Base-by-base conservation (phyloP, 1,140 invertebrate genomes). In the Musca domestica region DNA sequence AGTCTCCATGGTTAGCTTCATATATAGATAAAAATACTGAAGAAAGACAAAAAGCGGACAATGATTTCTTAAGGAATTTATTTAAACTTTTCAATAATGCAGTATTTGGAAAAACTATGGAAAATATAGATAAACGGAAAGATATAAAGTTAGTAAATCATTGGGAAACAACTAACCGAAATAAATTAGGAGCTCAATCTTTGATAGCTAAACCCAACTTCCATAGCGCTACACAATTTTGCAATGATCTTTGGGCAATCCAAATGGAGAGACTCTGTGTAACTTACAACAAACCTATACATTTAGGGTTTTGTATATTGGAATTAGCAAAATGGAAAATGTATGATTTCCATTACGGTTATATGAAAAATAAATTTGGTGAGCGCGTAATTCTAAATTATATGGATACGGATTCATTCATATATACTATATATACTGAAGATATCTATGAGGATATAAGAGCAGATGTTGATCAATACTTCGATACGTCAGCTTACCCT, bases 31-130 rank as follows among this genome's bases (percentile, higher is more conserved):
- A 77, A 23, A 85, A 85, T 76, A 85, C 81, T 25, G 19, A 75
- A 3, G 34, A 76, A 20, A 70, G 83, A 74, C 74, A 71, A 65
- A 30, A 71, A 41, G 78, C 83, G 12, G 78, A 65, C 58, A 81
- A 79, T 70, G 72, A 81, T 14, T 86, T 85, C 78, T 83, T 85
- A 76, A 84, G 84, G 73, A 79, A 84, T 74, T 83, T 85, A 71
- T 85, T 73, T 69, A 85, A 86, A 74, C 67, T 85, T 58, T 78
- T 85, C 69, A 84, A 83, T 71, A 85, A 85, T 74, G 72, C 78
- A 3, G 72, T 83, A 14, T 85, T 82, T 74, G 84, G 83, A 0
- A 84, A 84, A 78, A 82, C 80, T 2, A 84, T 84, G 74, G 83
- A 85, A 76, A 84, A 85, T 75, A 73, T 83, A n/a, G 74, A 77